Evolutionary conservation across 1,140 invertebrate species (phyloP).

Genomic region (Penaeus indicus): DNA sequence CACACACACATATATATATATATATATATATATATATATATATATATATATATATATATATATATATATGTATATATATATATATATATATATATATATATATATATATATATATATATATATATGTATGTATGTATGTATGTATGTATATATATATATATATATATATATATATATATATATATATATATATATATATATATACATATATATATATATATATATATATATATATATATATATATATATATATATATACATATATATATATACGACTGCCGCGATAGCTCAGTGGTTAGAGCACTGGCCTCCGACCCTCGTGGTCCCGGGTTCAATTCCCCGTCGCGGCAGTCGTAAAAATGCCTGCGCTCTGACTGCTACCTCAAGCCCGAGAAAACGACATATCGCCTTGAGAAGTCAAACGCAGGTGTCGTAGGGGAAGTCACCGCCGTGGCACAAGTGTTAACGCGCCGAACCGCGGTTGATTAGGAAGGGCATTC

Average conservation of each 20-base stretch:
- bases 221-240: constrained; percentile 11
- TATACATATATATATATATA: constrained; percentile 2
- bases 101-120: neutral
- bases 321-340: no score
- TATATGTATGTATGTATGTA: constrained; percentile 6
- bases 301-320: no score
- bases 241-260: neutral
- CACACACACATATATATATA: neutral
- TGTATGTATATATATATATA: neutral
- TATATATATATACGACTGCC: neutral
- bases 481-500: no score
- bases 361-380: no score
- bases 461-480: no score
- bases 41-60: constrained; percentile 2
- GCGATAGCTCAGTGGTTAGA: no score
- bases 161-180: neutral
- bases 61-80: neutral
- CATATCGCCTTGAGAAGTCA: no score
- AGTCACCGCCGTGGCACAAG: no score
- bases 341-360: no score
- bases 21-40: neutral
- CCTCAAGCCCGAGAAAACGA: no score
- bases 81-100: neutral
- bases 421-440: no score
- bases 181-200: constrained; percentile 4